These are phyloP conservation scores for Strigamia crassipes DNA, from an alignment of 2,888 invertebrate genomes.

Conservation along the genomic window DNA sequence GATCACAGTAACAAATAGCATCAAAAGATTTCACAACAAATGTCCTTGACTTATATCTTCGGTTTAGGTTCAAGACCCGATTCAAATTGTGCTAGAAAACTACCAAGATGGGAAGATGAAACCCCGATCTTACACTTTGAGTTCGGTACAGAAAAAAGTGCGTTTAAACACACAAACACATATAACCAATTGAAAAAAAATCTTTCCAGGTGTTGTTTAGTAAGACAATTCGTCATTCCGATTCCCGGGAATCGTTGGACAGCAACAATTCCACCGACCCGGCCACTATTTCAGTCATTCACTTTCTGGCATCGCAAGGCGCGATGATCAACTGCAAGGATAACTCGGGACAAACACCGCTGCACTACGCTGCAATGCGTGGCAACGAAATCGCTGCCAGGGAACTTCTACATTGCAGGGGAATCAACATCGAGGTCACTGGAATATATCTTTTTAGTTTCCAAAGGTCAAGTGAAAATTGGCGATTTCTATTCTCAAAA, in stretches of 20 bases:
- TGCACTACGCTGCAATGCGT: constrained; percentile 61
- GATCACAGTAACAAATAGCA: neutral
- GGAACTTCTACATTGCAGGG: constrained; percentile 57
- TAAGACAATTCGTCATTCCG: neutral
- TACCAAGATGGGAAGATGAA: neutral
- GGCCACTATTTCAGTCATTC: constrained; percentile 47
- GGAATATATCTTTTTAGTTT: no score
- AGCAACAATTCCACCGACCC: neutral
- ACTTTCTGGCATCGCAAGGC: constrained; percentile 51
- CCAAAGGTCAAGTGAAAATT: no score
- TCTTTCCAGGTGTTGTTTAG: neutral
- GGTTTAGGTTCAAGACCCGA: neutral
- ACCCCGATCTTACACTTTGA: neutral
- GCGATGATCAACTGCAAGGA: constrained; percentile 57
- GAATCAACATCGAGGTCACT: constrained; percentile 57
- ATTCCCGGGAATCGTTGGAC: neutral
- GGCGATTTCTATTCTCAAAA: no score
- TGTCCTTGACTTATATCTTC: neutral
- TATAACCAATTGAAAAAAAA: neutral
- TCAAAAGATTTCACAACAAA: neutral
- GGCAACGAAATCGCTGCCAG: constrained; percentile 60
- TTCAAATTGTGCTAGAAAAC: neutral
- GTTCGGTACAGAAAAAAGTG: neutral
- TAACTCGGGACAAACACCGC: constrained; percentile 59
- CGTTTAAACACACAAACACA: neutral